phyloP scores from a whole-genome alignment of 2,797 vertebrate species.

The Mormyrops attenuatus region DNA sequence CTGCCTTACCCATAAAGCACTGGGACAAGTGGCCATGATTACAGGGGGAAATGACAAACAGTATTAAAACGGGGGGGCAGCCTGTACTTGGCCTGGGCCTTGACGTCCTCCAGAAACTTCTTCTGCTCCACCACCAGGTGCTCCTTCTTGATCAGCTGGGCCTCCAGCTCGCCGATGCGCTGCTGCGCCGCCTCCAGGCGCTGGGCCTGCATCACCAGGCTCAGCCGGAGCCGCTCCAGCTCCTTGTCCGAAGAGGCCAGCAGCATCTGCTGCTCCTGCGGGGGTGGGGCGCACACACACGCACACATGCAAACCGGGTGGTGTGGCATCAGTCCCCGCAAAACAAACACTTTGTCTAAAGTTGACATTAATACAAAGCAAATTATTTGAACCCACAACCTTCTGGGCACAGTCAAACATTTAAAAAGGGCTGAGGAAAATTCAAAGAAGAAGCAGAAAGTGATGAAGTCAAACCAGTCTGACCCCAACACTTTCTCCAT shows the following conservation, averaged over 20 bases:
- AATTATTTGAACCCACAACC: not conserved
- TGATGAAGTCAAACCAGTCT: not conserved
- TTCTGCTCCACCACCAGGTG: slow-evolving; percentile 92
- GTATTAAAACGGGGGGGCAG: not conserved
- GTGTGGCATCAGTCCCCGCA: not conserved
- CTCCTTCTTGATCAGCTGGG: slow-evolving; percentile 86
- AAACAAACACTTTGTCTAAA: not conserved
- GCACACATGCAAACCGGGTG: not conserved
- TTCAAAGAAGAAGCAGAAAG: not conserved
- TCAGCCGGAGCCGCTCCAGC: slow-evolving; percentile 72
- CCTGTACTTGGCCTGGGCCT: slow-evolving; percentile 82
- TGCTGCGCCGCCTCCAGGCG: slow-evolving; percentile 86
- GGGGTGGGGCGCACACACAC: not conserved
- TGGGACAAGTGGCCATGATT: not conserved
- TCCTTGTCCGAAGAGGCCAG: slow-evolving; percentile 76
- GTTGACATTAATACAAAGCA: not conserved
- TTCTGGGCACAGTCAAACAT: not conserved
- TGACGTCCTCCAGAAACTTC: slow-evolving; percentile 92
- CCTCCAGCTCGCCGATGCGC: slow-evolving; percentile 81
- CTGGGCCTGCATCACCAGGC: slow-evolving; percentile 79
- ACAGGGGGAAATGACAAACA: not conserved
- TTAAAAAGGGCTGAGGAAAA: not conserved
- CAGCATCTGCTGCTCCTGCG: slow-evolving; percentile 83
- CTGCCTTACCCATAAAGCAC: not conserved
- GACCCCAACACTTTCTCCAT: not conserved